Evolutionary conservation across 1,140 invertebrate species (phyloP), one percentile per base, ranked within the genome.

Genomic region (Polypedilum pembai): DNA sequence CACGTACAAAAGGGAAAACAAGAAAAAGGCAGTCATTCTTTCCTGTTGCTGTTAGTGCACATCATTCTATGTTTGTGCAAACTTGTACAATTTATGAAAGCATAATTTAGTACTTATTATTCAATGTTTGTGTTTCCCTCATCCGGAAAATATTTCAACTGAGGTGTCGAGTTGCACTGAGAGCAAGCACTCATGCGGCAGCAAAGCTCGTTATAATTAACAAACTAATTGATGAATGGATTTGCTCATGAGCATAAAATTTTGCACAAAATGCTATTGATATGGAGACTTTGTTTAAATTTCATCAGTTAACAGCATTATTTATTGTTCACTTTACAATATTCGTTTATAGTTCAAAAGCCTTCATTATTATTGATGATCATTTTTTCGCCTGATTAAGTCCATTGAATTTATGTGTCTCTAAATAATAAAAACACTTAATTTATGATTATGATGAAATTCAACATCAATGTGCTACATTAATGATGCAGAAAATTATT

Each of bases 51-150:
- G 12, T 56, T 56, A 12, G 3, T 56, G 45, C 45, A 56, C 12
- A 56, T n/a, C 41, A n/a, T 12, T n/a, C 45, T 56, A 4, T 56
- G 12, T n/a, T 56, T 56, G 12, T 56, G 4, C 12, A 56, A n/a
- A 56, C 41, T 33, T 33, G 24, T 33, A 45, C 8, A 8, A 1
- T 15, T 15, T 56, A 56, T 56, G 45, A 56, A 15, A 56, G 45
- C n/a, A n/a, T 56, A 56, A 56, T 56, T 56, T 56, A 56, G 45
- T 56, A 15, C 45, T 56, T 56, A 56, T n/a, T 56, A 56, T 56
- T 56, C 45, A 12, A 56, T 56, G 41, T 45, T 45, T 45, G 41
- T 45, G 8, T 45, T 8, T 12, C n/a, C 45, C 12, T 56, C n/a
- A 8, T 56, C 8, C 15, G 8, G 15, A 2, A 12, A 45, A 12